Conservation (phyloP, 2,797 vertebrate species). For the Micropoecilia bifurca region DNA sequence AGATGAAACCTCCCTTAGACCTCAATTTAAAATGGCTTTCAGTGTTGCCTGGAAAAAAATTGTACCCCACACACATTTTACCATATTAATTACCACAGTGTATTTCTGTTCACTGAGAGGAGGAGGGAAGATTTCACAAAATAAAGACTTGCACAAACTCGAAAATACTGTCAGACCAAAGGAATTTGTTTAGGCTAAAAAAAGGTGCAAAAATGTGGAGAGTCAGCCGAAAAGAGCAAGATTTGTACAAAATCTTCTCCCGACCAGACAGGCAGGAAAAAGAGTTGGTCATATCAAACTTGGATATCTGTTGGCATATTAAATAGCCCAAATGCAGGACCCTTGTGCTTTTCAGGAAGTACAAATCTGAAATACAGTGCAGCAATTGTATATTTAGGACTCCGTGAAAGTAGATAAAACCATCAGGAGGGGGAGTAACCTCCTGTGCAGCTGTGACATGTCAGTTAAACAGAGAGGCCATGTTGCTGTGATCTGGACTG, state of each 20-base stretch:
- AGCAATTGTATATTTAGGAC: conserved; percentile 23
- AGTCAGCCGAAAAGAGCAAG: conserved; percentile 19
- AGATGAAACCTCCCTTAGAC: conserved; percentile 74
- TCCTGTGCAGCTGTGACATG: conserved; percentile 57
- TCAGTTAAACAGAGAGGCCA: conserved; percentile 61
- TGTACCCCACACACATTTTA: conserved; percentile 68
- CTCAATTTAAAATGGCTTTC: conserved; percentile 68
- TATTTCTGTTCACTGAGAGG: conserved; percentile 57
- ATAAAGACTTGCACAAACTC: conserved; percentile 58
- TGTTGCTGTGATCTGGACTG: conserved; percentile 58
- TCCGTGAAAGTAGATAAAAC: conserved; percentile 40
- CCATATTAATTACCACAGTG: conserved; percentile 76
- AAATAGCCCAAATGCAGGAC: conserved; percentile 17
- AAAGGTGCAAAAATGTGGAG: conserved; percentile 12
- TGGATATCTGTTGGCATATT: conserved; percentile 30
- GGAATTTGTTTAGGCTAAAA: conserved; percentile 64
- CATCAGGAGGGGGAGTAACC: conserved; percentile 13
- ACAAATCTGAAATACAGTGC: conserved; percentile 20
- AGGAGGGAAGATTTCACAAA: conserved; percentile 47
- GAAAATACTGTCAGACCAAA: conserved; percentile 59
- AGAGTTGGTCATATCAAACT: conserved; percentile 27
- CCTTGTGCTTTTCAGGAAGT: conserved; percentile 39
- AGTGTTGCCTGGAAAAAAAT: conserved; percentile 71
- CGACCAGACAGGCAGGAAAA: conserved; percentile 13
- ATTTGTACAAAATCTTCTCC: conserved; percentile 33